Conservation (phyloP, 2,797 vertebrate species). For the Gallinago stenura region DNA sequence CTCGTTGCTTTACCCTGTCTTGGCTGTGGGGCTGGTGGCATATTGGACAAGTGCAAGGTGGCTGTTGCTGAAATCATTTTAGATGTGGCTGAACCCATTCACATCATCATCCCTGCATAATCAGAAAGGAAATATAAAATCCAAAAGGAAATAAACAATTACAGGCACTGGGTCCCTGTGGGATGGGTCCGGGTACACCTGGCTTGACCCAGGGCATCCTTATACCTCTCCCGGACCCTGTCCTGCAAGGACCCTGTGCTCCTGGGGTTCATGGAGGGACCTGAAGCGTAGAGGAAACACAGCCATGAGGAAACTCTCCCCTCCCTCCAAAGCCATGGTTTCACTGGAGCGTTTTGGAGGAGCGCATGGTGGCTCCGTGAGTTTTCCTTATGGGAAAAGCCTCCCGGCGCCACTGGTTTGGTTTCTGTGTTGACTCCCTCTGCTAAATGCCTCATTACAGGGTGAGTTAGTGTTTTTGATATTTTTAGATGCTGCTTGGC, state of each 20-base stretch:
- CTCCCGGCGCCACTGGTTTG: not conserved
- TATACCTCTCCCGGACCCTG: rapidly evolving
- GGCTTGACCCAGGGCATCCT: not conserved
- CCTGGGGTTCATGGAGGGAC: not conserved
- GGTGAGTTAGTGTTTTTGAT: not conserved
- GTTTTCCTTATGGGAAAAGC: not conserved
- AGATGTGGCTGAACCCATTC: not conserved
- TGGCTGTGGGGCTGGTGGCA: rapidly evolving
- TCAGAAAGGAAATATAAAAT: not conserved
- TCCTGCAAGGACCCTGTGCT: rapidly evolving
- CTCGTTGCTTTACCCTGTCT: rapidly evolving
- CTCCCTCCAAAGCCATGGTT: not conserved
- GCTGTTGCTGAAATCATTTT: not conserved
- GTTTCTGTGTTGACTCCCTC: not conserved
- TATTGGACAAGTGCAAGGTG: not conserved
- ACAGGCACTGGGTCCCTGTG: not conserved
- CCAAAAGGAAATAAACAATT: not conserved
- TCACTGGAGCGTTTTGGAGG: not conserved
- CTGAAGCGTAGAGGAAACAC: not conserved
- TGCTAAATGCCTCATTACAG: not conserved
- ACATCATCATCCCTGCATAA: not conserved
- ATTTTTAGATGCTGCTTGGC: not conserved
- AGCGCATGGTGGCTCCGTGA: not conserved
- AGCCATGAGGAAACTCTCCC: not conserved
- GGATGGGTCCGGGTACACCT: not conserved